Evolutionary conservation across 37 sponge, comb jelly and placozoan genomes (phyloP).

Genomic region (Ephydatia muelleri): DNA sequence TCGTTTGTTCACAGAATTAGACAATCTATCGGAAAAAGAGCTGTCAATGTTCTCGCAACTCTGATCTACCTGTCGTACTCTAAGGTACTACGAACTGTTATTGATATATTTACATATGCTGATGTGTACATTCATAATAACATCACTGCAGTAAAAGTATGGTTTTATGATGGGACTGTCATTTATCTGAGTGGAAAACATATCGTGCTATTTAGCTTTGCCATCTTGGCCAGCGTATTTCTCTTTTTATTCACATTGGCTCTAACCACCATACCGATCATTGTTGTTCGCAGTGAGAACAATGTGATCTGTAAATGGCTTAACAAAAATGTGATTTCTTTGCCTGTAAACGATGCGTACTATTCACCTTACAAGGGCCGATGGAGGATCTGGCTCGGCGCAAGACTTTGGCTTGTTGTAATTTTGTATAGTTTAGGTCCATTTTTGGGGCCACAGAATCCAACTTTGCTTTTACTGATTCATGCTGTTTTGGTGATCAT

Average conservation of each 20-base stretch:
- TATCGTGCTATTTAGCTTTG: constrained; percentile 12
- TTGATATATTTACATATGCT: constrained; percentile 15
- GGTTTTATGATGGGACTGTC: constrained; percentile 44
- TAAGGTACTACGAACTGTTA: constrained; percentile 44
- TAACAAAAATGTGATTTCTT: too few species aligned
- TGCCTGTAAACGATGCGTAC: background rate
- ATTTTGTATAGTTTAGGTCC: background rate
- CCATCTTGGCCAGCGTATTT: background rate
- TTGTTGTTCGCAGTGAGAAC: background rate
- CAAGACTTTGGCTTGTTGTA: constrained; percentile 6
- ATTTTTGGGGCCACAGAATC: too few species aligned
- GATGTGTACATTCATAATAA: too few species aligned
- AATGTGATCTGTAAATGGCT: too few species aligned
- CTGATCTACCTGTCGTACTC: constrained; percentile 41
- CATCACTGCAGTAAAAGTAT: background rate
- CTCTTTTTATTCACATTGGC: too few species aligned
- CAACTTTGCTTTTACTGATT: too few species aligned
- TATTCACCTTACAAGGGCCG: constrained; percentile 47
- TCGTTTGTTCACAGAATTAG: background rate
- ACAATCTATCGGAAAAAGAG: too few species aligned
- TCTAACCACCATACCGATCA: constrained; percentile 15
- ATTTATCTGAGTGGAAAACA: background rate
- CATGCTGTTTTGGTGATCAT: too few species aligned
- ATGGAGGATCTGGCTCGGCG: constrained; percentile 33
- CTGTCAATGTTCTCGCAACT: constrained; percentile 38